These are phyloP conservation scores for Polia nebulosa DNA, from an alignment of 2,888 invertebrate species.

Conservation along the genomic window DNA sequence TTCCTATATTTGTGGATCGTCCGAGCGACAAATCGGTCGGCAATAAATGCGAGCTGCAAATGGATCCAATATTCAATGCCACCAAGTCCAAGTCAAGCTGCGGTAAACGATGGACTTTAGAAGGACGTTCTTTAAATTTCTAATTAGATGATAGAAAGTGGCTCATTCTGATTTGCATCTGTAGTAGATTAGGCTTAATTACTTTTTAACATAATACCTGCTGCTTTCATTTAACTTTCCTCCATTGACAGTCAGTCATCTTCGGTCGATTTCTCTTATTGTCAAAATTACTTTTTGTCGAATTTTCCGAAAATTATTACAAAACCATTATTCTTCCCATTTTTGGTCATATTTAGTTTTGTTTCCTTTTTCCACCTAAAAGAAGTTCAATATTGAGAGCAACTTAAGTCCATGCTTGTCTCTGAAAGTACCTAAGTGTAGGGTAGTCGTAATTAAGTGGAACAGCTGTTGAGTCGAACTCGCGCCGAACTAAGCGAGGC, in stretches of 20 bases:
- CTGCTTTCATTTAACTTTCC: not conserved
- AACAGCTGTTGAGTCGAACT: constrained; percentile 42
- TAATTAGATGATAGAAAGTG: constrained; percentile 22
- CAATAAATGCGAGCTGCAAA: constrained; percentile 70
- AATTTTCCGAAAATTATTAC: no score
- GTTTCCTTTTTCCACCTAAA: not conserved
- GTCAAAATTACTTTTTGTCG: not conserved
- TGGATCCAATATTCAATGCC: constrained; percentile 57
- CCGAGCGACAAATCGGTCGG: constrained; percentile 67
- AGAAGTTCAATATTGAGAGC: not conserved
- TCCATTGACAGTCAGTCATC: no score
- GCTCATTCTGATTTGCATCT: not conserved
- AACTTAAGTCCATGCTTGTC: not conserved
- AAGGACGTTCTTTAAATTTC: constrained; percentile 34
- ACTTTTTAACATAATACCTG: not conserved
- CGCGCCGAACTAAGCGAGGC: not conserved
- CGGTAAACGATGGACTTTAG: constrained; percentile 39
- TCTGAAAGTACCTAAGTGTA: not conserved
- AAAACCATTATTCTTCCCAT: not conserved
- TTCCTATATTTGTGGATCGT: constrained; percentile 72
- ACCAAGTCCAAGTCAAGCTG: constrained; percentile 45
- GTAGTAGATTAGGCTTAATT: constrained; percentile 1
- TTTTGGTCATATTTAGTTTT: not conserved
- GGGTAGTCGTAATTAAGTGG: constrained; percentile 33
- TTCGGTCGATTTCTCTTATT: no score